These are phyloP conservation scores for Saccostrea echinata DNA, from an alignment of 1,140 invertebrate species.

Conservation along the genomic window DNA sequence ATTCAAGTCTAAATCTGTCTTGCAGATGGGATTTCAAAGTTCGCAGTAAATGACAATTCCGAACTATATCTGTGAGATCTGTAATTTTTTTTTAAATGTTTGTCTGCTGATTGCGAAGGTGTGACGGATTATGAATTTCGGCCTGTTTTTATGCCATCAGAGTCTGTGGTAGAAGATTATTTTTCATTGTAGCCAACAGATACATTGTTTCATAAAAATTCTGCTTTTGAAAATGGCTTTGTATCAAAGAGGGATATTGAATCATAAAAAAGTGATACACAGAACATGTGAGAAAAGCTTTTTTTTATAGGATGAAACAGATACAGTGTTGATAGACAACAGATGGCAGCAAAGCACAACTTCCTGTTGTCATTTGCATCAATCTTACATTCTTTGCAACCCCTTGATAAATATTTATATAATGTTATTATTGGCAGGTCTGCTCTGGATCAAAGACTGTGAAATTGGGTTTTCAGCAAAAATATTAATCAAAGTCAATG, in stretches of 20 bases:
- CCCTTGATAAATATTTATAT: constrained; percentile 29
- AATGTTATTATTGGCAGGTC: constrained; percentile 21
- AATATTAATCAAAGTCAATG: neutral
- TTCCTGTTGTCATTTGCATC: constrained; percentile 33
- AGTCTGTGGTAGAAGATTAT: neutral
- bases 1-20: constrained; percentile 26
- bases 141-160: neutral
- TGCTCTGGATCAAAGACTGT: neutral
- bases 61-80: neutral
- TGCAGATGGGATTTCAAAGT: neutral
- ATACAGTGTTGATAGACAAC: constrained; percentile 19
- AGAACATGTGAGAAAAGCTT: constrained; percentile 16
- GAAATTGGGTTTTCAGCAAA: neutral
- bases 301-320: constrained; percentile 16
- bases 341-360: constrained; percentile 19
- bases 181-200: neutral
- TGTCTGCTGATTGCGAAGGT: neutral
- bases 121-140: neutral
- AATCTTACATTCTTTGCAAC: neutral
- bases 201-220: neutral
- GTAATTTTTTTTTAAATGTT: neutral
- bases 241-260: constrained; percentile 7
- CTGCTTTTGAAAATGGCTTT: neutral
- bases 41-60: neutral
- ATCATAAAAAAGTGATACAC: neutral